Percentiles rank a stretch among this genome's conserved stretches.
Conservation (phyloP, 2,888 invertebrate species). For the Pyrrhia umbra region DNA sequence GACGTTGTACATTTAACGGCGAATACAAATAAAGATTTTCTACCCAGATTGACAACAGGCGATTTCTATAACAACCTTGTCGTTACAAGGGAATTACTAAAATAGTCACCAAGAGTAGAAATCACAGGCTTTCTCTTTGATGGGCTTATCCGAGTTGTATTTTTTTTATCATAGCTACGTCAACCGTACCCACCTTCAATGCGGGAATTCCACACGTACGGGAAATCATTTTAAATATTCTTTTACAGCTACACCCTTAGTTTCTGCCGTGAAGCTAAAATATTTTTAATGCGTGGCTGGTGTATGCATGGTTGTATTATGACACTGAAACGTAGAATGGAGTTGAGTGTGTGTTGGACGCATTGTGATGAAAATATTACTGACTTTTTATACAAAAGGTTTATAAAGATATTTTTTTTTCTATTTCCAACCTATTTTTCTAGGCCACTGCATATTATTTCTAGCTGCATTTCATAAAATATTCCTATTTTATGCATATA, state of each 20-base stretch:
- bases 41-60: no score
- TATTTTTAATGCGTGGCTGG: conserved; percentile 40
- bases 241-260: conserved; percentile 18
- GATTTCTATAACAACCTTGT: no score
- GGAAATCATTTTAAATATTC: conserved; percentile 36
- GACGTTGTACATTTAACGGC: no score
- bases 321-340: conserved; percentile 13
- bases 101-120: not conserved
- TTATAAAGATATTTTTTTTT: conserved; percentile 12
- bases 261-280: conserved; percentile 29
- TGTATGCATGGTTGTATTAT: conserved; percentile 17
- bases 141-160: not conserved
- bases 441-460: no score
- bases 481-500: no score
- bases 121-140: not conserved
- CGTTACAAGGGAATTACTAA: not conserved
- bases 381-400: conserved; percentile 11
- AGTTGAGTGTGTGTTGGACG: conserved; percentile 10
- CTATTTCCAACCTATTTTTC: no score
- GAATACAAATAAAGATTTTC: no score
- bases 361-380: conserved; percentile 11
- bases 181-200: not conserved
- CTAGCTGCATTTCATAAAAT: no score
- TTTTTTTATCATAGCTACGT: conserved; percentile 1
- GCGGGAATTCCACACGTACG: conserved; percentile 3